A percentile compares a stretch with the other conserved stretches of the same genome.
Evolutionary conservation across 2,888 invertebrate genomes (phyloP).

Genomic region (Mesochorus sp.): DNA sequence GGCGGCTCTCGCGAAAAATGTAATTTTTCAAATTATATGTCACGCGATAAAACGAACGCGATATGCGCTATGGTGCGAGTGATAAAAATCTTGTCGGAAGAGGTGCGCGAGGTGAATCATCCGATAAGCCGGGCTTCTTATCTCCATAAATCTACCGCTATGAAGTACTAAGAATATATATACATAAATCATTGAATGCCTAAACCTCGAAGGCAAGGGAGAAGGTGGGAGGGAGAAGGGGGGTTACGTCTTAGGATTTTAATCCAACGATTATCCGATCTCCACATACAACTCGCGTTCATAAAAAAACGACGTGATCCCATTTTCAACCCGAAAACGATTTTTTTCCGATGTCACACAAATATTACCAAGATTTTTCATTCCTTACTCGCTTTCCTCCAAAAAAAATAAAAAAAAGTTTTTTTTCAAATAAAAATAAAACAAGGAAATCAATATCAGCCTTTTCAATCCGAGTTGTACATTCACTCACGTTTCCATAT

Average conservation of each 20-base stretch:
- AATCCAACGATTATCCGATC: background rate
- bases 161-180: conserved; percentile 21
- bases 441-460: too few species aligned
- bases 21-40: conserved; percentile 33
- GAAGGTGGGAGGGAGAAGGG: background rate
- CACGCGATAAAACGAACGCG: background rate
- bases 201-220: background rate
- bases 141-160: conserved; percentile 41
- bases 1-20: background rate
- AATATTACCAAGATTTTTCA: too few species aligned
- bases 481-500: too few species aligned
- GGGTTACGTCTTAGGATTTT: background rate
- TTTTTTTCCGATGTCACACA: too few species aligned
- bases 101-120: conserved; percentile 31
- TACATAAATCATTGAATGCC: conserved; percentile 5
- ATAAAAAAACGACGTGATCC: too few species aligned
- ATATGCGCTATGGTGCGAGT: background rate
- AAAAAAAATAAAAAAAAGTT: too few species aligned
- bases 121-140: conserved; percentile 40
- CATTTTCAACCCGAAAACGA: too few species aligned
- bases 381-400: background rate
- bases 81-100: conserved; percentile 37
- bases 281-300: background rate
- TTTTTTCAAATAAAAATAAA: too few species aligned
- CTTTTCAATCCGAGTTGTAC: too few species aligned